Evolutionary conservation across 2,888 invertebrate genomes (phyloP), one percentile per base, ranked within the genome.

Genomic region (Metellina segmentata): DNA sequence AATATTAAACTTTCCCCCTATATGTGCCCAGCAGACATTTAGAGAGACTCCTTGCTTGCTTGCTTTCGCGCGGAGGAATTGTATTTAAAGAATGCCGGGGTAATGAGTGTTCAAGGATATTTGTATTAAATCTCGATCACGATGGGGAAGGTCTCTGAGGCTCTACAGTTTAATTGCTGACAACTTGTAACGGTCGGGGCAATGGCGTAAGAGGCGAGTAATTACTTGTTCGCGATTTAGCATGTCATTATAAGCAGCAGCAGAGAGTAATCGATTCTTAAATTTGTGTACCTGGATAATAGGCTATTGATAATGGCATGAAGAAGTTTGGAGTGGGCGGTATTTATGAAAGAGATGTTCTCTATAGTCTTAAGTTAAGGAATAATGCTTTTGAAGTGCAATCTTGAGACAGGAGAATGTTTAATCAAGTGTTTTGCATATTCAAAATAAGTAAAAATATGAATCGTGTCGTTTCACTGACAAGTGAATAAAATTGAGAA

Each of bases 81-180:
- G 77, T 77, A 51, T 48, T 77, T 77, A 49, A 77, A 77, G n/a
- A 8, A 52, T 16, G 7, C n/a, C 16, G 6, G 8, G 51, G n/a
- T 77, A 51, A 51, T 49, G 19, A 53, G 51, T 20, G 34, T 19
- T 53, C 53, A 53, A 16, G 19, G 20, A 19, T 19, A 53, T 78
- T 78, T 78, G 53, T 53, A 78, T 78, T 53, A 78, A 78, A 78
- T 52, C 19, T 78, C 20, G 4, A 19, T 20, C n/a, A 11, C 19
- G 20, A 11, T 53, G 8, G 34, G 34, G n/a, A 52, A 49, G n/a
- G 19, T 51, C n/a, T 52, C 52, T 51, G 5, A 20, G 19, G 19
- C n/a, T 8, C 52, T 6, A 1, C 11, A 19, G 20, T 78, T 78
- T 52, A 20, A 20, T 19, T 53, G 20, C 52, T 20, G 8, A 51